These are phyloP conservation scores for Microtus richardsoni DNA, from an alignment of 2,113 vertebrate genomes.

Conservation along the genomic window DNA sequence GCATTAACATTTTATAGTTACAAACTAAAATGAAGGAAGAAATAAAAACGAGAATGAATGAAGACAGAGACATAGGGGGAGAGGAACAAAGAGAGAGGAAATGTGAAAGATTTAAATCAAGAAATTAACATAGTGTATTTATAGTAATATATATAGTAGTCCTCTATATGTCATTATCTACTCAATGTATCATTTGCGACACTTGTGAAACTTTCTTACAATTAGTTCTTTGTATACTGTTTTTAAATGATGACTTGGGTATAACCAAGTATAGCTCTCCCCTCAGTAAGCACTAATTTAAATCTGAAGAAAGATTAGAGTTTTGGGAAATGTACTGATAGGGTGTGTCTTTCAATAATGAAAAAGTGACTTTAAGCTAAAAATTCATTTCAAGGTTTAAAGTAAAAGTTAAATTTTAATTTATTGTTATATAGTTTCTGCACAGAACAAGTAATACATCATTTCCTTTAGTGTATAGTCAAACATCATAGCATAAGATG, in stretches of 20 bases:
- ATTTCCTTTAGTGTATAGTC: neutral
- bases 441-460: neutral
- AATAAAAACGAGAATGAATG: neutral
- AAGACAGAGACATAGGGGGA: neutral
- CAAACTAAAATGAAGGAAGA: neutral
- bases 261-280: neutral
- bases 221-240: neutral
- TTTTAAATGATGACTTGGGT: neutral
- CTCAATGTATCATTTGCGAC: neutral
- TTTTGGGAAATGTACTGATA: neutral
- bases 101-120: neutral
- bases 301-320: neutral
- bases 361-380: neutral
- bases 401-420: neutral
- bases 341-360: neutral
- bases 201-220: neutral
- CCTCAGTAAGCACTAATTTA: neutral
- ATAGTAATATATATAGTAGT: neutral
- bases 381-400: neutral
- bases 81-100: neutral
- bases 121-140: neutral
- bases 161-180: neutral
- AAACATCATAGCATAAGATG: neutral
- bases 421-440: conserved; percentile 1
- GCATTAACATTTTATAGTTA: neutral